Conservation (phyloP, 1,140 invertebrate species). For the Drosophila trapezifrons region DNA sequence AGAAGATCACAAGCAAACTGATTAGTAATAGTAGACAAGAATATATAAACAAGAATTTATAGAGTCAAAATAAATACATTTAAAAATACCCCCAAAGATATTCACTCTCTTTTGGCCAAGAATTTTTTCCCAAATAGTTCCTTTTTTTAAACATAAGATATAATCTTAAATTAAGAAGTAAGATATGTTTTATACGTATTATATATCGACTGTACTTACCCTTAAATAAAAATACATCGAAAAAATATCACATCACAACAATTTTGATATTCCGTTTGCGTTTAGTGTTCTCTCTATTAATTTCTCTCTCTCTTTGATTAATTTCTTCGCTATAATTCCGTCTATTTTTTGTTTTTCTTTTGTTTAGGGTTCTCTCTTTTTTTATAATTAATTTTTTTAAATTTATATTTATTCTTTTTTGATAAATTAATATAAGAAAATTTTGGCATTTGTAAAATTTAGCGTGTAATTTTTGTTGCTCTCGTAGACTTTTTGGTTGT, state of each 20-base stretch:
- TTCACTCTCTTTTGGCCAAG: not conserved
- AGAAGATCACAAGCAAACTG: too few relatives aligned
- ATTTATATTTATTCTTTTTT: conserved; percentile 32
- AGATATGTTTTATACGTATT: not conserved
- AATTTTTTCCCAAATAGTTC: too few relatives aligned
- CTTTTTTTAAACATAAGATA: too few relatives aligned
- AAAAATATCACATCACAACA: conserved; percentile 82
- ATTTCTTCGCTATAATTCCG: conserved; percentile 36
- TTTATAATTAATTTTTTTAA: conserved; percentile 33
- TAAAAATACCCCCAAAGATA: too few relatives aligned
- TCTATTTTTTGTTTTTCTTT: conserved; percentile 25
- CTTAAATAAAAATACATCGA: conserved; percentile 71
- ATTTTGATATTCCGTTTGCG: conserved; percentile 70
- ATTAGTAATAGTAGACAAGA: too few relatives aligned
- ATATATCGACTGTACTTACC: conserved; percentile 52
- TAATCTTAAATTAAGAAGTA: not conserved
- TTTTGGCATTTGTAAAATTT: conserved; percentile 76
- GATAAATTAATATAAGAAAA: conserved; percentile 75
- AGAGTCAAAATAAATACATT: too few relatives aligned
- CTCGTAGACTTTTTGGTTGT: conserved; percentile 65
- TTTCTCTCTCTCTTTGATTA: too few relatives aligned
- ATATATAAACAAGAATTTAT: too few relatives aligned
- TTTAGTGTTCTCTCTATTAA: conserved; percentile 51
- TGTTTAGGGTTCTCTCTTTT: conserved; percentile 28
- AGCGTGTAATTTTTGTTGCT: conserved; percentile 60